These are phyloP conservation scores for Clarias pachynema DNA, from an alignment of 2,797 vertebrate genomes.

Conservation along the genomic window DNA sequence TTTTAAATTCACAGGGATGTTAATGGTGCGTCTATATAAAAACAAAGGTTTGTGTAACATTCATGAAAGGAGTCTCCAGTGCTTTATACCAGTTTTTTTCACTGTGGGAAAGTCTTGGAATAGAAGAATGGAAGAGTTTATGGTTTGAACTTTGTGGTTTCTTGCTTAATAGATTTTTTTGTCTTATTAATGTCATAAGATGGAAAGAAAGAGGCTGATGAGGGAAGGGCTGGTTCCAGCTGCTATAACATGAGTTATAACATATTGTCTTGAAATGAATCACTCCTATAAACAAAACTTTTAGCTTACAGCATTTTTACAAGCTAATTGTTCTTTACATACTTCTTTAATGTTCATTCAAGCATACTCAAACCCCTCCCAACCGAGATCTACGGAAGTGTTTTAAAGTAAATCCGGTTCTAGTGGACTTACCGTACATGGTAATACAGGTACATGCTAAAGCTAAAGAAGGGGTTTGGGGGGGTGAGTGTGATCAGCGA, in stretches of 20 bases:
- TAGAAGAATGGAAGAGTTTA: neutral
- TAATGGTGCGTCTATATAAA: neutral
- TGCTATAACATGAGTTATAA: neutral
- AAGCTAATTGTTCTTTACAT: neutral
- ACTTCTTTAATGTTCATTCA: neutral
- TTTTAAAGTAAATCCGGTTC: neutral
- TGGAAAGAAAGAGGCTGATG: neutral
- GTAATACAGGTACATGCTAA: constrained; percentile 56
- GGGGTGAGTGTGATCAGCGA: constrained; percentile 17
- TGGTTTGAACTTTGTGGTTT: neutral
- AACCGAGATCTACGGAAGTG: neutral
- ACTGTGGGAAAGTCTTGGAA: neutral
- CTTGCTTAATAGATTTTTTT: neutral
- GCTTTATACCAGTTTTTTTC: neutral
- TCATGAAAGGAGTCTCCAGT: neutral
- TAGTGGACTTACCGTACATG: neutral
- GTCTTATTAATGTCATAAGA: neutral
- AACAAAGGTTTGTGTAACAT: neutral
- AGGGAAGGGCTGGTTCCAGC: neutral
- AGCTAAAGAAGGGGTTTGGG: constrained; percentile 12
- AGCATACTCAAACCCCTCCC: neutral
- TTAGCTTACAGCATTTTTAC: neutral
- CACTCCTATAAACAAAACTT: neutral
- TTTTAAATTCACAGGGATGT: neutral
- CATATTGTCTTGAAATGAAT: neutral